phyloP scores from a whole-genome alignment of 2,113 vertebrate species.

The Epinephelus moara region DNA sequence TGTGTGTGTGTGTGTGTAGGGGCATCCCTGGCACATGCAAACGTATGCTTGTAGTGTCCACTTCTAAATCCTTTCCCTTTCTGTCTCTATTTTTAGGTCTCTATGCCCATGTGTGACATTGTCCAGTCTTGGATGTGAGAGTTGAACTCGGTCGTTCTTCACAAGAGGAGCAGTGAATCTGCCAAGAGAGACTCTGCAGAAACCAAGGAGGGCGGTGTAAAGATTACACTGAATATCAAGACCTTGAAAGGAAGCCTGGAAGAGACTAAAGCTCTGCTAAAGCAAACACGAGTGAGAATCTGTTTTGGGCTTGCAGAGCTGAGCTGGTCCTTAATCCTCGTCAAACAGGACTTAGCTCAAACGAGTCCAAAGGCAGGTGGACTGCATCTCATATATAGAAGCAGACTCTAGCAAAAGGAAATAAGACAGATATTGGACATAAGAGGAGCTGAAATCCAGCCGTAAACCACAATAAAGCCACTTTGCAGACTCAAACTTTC shows the following conservation, averaged over 20 bases:
- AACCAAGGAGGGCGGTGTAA: slow-evolving; percentile 8
- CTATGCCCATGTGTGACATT: slow-evolving; percentile 36
- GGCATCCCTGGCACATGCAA: slow-evolving; percentile 51
- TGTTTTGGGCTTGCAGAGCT: background rate
- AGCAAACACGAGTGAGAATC: slow-evolving; percentile 8
- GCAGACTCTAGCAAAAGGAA: background rate
- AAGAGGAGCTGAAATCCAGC: background rate
- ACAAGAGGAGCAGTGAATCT: slow-evolving; percentile 1
- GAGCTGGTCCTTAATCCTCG: background rate
- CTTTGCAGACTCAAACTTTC: background rate
- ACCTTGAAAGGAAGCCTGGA: slow-evolving; percentile 16
- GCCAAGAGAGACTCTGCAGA: slow-evolving; percentile 8
- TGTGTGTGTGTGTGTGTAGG: slow-evolving; percentile 23
- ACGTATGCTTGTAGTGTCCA: slow-evolving; percentile 5
- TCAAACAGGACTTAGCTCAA: background rate
- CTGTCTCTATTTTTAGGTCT: slow-evolving; percentile 66
- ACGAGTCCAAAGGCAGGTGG: background rate
- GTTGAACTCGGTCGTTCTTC: slow-evolving; percentile 46
- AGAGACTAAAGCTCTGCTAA: background rate
- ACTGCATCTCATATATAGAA: background rate
- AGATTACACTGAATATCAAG: slow-evolving; percentile 9
- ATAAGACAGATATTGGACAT: background rate
- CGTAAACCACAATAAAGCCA: background rate
- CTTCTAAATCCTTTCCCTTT: slow-evolving; percentile 52
- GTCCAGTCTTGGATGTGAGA: slow-evolving; percentile 61